A percentile compares a stretch with the other conserved stretches of the same genome.
These are phyloP conservation scores for Aphaenogaster rudis DNA, from an alignment of 1,140 invertebrate species.

Conservation along the genomic window DNA sequence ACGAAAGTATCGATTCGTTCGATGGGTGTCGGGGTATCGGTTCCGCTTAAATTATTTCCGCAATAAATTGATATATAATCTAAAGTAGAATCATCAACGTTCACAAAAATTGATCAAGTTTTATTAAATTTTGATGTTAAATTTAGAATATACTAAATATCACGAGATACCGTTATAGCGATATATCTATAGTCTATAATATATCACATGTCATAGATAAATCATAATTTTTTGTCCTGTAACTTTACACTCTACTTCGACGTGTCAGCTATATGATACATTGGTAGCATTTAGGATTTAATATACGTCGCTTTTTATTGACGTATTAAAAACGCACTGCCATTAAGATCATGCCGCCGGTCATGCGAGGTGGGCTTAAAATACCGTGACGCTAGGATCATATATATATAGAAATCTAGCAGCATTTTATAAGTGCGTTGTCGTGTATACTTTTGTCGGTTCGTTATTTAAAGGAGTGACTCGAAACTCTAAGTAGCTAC, in stretches of 20 bases:
- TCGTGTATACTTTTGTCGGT: slow-evolving; percentile 40
- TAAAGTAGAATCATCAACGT: neutral
- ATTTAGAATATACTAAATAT: neutral
- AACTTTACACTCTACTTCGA: slow-evolving; percentile 5
- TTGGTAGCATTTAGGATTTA: slow-evolving; percentile 36
- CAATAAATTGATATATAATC: neutral
- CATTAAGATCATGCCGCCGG: slow-evolving; percentile 24
- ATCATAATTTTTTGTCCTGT: slow-evolving; percentile 26
- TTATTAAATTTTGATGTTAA: slow-evolving; percentile 5
- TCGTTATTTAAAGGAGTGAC: slow-evolving; percentile 37
- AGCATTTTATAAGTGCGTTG: slow-evolving; percentile 37
- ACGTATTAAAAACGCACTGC: slow-evolving; percentile 7
- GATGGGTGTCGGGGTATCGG: neutral
- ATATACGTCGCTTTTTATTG: slow-evolving; percentile 24
- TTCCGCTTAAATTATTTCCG: slow-evolving; percentile 16
- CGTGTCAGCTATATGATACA: slow-evolving; percentile 30
- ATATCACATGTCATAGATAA: slow-evolving; percentile 1
- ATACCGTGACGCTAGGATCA: slow-evolving; percentile 13
- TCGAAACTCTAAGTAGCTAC: slow-evolving; percentile 35
- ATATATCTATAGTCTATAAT: slow-evolving; percentile 1
- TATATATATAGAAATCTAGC: neutral
- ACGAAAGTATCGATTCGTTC: neutral
- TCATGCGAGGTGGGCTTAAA: slow-evolving; percentile 32
- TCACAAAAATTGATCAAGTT: neutral
- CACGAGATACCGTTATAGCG: neutral